Conservation (phyloP, 2,113 vertebrate genomes). For the Etheostoma spectabile region DNA sequence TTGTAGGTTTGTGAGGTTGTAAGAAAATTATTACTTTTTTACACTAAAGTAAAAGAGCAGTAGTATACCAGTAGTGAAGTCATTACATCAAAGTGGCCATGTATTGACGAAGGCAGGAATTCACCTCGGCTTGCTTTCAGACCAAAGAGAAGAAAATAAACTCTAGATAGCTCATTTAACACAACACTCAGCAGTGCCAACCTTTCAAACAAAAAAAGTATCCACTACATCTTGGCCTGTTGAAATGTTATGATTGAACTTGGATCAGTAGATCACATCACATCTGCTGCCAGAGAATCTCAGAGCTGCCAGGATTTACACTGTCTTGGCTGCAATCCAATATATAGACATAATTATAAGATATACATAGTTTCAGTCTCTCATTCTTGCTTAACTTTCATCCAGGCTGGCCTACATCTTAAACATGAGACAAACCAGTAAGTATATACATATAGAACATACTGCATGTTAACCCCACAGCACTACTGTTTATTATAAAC, state of each 20-base stretch:
- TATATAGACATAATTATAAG: constrained; percentile 60
- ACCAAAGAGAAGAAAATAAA: constrained; percentile 45
- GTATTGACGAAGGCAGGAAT: constrained; percentile 24
- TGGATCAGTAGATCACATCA: constrained; percentile 55
- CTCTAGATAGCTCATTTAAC: constrained; percentile 51
- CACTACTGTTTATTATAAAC: constrained; percentile 21
- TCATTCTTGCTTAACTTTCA: constrained; percentile 47
- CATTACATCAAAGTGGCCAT: neutral
- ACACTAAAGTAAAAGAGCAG: neutral
- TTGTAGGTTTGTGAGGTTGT: neutral
- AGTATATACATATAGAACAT: neutral
- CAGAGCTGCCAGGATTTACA: constrained; percentile 58
- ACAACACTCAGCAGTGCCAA: constrained; percentile 34
- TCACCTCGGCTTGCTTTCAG: constrained; percentile 21
- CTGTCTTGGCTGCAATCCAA: constrained; percentile 50
- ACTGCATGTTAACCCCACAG: neutral
- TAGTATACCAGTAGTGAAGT: neutral
- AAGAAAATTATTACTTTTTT: neutral
- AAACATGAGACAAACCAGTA: constrained; percentile 4
- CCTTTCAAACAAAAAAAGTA: constrained; percentile 52
- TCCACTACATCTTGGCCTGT: constrained; percentile 56
- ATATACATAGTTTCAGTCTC: constrained; percentile 47
- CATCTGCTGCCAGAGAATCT: constrained; percentile 62
- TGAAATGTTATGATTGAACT: constrained; percentile 71
- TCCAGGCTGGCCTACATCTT: constrained; percentile 21